phyloP scores from a whole-genome alignment of 2,797 vertebrate species.

The Gobionotothen gibberifrons region DNA sequence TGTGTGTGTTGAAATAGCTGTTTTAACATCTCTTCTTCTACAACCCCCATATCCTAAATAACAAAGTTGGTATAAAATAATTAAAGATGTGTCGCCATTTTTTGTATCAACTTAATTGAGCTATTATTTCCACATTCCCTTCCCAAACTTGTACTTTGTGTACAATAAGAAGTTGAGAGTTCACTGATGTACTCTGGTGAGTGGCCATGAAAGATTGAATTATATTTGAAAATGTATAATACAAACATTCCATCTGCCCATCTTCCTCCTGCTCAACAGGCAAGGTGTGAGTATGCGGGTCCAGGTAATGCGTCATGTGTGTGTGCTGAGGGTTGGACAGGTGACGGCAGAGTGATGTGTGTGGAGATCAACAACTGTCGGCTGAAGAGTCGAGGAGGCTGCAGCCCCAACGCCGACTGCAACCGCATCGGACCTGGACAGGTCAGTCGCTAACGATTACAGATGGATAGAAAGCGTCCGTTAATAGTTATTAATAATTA shows the following conservation, averaged over 20 bases:
- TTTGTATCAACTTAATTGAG: neutral
- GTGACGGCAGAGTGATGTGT: slow-evolving; percentile 90
- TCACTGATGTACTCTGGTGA: no score
- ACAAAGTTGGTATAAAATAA: neutral
- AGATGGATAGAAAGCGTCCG: neutral
- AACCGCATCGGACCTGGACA: slow-evolving; percentile 88
- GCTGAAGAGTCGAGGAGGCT: slow-evolving; percentile 86
- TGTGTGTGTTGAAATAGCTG: neutral
- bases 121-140: neutral
- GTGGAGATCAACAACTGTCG: slow-evolving; percentile 91
- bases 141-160: no score
- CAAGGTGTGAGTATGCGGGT: slow-evolving; percentile 83
- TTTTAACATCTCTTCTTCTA: neutral
- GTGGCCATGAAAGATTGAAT: no score
- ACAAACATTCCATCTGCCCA: neutral
- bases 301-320: slow-evolving; percentile 85
- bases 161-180: no score
- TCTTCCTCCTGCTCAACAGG: slow-evolving; percentile 73
- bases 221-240: no score
- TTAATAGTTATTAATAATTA: neutral
- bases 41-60: no score
- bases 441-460: slow-evolving; percentile 75
- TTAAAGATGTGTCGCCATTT: neutral
- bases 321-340: slow-evolving; percentile 91
- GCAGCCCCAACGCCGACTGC: slow-evolving; percentile 88